These are phyloP conservation scores for Astyanax mexicanus DNA, from an alignment of 2,797 vertebrate genomes.

Conservation along the genomic window DNA sequence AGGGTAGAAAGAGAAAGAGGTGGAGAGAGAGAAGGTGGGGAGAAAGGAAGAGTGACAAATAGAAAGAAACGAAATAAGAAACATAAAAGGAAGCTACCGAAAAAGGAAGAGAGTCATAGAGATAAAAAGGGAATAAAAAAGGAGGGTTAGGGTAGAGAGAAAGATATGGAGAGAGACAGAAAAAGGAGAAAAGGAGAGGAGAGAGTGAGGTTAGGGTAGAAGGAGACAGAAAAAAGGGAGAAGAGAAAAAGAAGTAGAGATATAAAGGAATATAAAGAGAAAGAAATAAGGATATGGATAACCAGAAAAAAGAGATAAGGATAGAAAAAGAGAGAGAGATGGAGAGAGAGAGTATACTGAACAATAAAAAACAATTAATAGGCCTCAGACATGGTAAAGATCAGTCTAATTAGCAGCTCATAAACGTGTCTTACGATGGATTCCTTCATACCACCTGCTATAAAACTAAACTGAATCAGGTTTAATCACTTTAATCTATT, in stretches of 20 bases:
- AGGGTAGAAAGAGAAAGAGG: background rate
- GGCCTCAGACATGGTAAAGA: background rate
- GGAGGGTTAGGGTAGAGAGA: too few relatives aligned
- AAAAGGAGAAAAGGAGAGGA: background rate
- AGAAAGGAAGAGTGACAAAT: conserved; percentile 2
- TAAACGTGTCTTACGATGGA: conserved; percentile 18
- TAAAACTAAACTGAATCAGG: conserved; percentile 51
- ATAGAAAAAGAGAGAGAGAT: background rate
- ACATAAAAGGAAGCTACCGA: background rate
- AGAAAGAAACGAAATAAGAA: too few relatives aligned
- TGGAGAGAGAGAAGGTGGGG: conserved; percentile 11
- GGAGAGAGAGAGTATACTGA: background rate
- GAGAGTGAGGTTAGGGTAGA: too few relatives aligned
- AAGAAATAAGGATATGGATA: conserved; percentile 1
- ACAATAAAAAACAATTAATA: too few relatives aligned
- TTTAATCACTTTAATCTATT: conserved; percentile 35
- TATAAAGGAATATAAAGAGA: background rate
- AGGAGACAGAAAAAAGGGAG: background rate
- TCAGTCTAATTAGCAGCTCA: conserved; percentile 18
- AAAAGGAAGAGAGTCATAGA: background rate
- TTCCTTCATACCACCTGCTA: conserved; percentile 43
- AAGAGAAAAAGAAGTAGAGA: background rate
- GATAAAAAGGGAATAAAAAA: conserved; percentile 1
- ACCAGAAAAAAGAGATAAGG: conserved; percentile 11
- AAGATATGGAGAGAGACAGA: background rate